Conservation (phyloP, 2,113 vertebrate genomes). For the Ceyx cyanopectus region DNA sequence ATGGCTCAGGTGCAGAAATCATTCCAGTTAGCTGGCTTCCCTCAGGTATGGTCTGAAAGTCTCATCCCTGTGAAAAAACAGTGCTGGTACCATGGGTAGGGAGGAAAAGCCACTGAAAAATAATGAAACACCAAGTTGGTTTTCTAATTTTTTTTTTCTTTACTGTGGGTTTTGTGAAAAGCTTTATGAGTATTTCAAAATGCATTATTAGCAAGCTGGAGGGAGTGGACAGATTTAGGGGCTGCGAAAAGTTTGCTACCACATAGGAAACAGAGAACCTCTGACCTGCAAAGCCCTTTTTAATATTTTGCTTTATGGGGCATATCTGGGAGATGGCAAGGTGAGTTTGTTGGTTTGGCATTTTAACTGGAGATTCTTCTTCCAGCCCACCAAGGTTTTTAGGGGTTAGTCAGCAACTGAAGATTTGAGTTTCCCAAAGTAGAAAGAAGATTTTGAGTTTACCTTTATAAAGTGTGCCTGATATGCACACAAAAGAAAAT, state of each 20-base stretch:
- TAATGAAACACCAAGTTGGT: background rate
- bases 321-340: background rate
- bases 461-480: background rate
- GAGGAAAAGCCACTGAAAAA: background rate
- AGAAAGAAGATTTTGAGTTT: background rate
- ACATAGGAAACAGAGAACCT: rapidly evolving
- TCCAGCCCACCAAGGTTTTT: background rate
- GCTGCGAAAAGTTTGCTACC: background rate
- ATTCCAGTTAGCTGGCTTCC: background rate
- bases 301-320: background rate
- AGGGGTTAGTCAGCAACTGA: background rate
- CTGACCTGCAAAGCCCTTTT: background rate
- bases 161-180: background rate
- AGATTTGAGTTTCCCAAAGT: background rate
- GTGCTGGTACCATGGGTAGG: background rate
- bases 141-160: background rate
- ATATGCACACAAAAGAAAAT: background rate
- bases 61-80: background rate
- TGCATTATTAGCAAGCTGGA: background rate
- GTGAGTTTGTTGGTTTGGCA: background rate
- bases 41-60: background rate
- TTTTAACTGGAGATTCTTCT: background rate
- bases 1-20: background rate
- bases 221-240: background rate
- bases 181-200: background rate